Evolutionary conservation across 2,113 vertebrate genomes (phyloP).

Genomic region (Xenotilapia caudafasciata): DNA sequence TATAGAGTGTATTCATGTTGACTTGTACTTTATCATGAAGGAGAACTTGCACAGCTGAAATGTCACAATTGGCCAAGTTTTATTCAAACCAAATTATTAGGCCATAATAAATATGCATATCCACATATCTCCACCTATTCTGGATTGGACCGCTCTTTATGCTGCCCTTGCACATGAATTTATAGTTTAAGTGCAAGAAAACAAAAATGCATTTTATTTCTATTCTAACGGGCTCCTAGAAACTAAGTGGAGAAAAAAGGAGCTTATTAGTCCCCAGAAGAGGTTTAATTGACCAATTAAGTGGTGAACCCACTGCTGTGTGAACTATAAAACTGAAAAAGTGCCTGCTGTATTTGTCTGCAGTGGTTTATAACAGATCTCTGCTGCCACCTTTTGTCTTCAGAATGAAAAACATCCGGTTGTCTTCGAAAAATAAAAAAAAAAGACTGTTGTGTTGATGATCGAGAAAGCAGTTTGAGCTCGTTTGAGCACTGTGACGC

Average conservation of each 20-base stretch:
- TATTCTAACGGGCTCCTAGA: neutral
- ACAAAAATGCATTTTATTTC: neutral
- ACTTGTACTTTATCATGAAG: neutral
- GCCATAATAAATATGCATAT: neutral
- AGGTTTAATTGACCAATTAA: neutral
- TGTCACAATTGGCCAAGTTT: neutral
- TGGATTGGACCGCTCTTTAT: neutral
- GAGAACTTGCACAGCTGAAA: neutral
- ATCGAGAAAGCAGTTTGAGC: neutral
- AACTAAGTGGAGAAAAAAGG: neutral
- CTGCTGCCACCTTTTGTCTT: conserved; percentile 33
- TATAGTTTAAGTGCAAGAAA: neutral
- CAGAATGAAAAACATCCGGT: neutral
- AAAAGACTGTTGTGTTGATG: neutral
- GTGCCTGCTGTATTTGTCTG: neutral
- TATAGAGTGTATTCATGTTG: neutral
- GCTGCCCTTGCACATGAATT: neutral
- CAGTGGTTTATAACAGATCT: neutral
- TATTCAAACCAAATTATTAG: neutral
- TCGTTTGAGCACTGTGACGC: neutral
- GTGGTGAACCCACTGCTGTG: neutral
- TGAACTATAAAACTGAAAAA: neutral
- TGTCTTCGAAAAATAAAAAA: neutral
- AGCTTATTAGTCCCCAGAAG: neutral
- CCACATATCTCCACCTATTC: neutral